Evolutionary conservation across 2,888 invertebrate species (phyloP), one percentile per base, ranked within the genome.

Genomic region (Xanthia icteritia): DNA sequence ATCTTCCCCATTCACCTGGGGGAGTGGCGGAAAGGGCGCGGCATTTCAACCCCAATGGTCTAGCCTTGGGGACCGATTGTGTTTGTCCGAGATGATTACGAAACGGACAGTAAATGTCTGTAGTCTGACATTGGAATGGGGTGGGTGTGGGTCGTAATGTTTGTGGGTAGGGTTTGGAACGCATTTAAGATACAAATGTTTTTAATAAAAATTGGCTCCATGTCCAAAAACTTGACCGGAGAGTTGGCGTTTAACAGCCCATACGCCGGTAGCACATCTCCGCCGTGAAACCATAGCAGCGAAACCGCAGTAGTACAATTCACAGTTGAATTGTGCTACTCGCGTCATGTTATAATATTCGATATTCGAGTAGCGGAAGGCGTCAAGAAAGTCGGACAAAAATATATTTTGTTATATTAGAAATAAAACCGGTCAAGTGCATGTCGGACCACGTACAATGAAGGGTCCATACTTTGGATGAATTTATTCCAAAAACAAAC

Each of bases 1-100:
- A 69, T 54, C 48, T 66, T 73, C 76, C 77, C 83, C 72, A 13
- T 81, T 73, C 23, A 81, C 82, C 71, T 80, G 77, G 83, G 84
- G 90, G 89, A 81, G 78, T 86, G 88, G 88, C 85, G 84, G 83
- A 90, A 90, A 91, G 92, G 92, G 92, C 91, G 92, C 90, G 92
- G 81, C 87, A 88, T 90, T 88, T 84, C 77, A 79, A 86, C 88
- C 76, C 72, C 69, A 39, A 66, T 69, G 80, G 81, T 85, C 84
- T 82, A 85, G 74, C 83, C 85, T 85, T 79, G 79, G 85, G 79
- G 75, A 77, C 77, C 79, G 80, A 68, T 79, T 74, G 76, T 73
- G 71, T 77, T 84, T 84, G 69, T 63, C 69, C 71, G 75, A 82
- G 83, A 85, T 76, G 68, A 82, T 84, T 73, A 70, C 69, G 56